Percentiles rank a stretch among this genome's conserved stretches.
Evolutionary conservation across 2,888 invertebrate genomes (phyloP).

Genomic region (Melipona beecheii): DNA sequence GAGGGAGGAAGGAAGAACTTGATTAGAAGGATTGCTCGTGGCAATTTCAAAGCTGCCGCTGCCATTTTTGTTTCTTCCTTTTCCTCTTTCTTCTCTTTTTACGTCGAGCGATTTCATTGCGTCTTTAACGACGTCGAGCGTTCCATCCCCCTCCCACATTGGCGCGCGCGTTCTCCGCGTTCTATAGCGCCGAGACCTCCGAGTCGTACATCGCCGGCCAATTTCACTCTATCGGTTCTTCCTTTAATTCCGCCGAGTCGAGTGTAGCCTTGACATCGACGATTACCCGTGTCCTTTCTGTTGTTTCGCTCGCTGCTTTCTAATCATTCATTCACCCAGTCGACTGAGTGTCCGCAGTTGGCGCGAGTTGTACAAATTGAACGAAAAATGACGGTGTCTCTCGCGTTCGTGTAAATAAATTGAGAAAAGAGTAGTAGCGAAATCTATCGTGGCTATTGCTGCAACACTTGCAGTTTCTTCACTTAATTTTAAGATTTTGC

Average conservation of each 20-base stretch:
- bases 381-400: too few species aligned
- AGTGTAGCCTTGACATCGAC: constrained; percentile 22
- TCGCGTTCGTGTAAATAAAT: too few species aligned
- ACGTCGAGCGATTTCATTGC: constrained; percentile 75
- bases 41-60: constrained; percentile 65
- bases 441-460: too few species aligned
- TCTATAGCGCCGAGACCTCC: constrained; percentile 43
- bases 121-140: constrained; percentile 76
- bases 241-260: constrained; percentile 55
- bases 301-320: neutral
- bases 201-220: constrained; percentile 63
- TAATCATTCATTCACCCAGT: neutral
- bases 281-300: constrained; percentile 6
- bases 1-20: constrained; percentile 41
- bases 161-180: constrained; percentile 16
- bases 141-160: constrained; percentile 29
- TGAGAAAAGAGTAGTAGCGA: too few species aligned
- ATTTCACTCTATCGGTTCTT: constrained; percentile 65
- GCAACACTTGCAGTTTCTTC: too few species aligned
- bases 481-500: too few species aligned
- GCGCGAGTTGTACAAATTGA: too few species aligned
- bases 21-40: constrained; percentile 69
- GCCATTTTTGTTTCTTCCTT: constrained; percentile 36
- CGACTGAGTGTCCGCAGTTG: neutral
- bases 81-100: constrained; percentile 11